These are phyloP conservation scores for Glyphotaelius pellucidus DNA, from an alignment of 2,888 invertebrate species.

Conservation along the genomic window DNA sequence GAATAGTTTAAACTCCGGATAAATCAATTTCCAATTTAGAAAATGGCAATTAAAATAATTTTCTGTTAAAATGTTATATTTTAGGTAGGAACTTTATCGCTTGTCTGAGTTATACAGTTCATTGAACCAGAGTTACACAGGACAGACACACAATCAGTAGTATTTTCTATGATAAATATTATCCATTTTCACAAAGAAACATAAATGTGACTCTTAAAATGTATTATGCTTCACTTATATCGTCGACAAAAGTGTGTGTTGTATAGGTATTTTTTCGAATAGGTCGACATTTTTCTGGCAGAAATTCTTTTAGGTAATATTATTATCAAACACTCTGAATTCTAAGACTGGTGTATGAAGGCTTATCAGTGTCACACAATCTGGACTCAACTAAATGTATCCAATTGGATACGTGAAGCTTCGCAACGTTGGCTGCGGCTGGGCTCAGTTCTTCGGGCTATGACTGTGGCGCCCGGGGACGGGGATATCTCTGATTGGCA, in stretches of 20 bases:
- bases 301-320: background rate
- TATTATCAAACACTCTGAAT: background rate
- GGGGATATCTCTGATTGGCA: background rate
- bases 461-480: background rate
- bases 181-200: too few species aligned
- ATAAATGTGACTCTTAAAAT: too few species aligned
- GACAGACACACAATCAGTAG: too few species aligned
- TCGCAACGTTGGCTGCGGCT: background rate
- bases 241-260: background rate
- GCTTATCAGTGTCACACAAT: slow-evolving; percentile 21
- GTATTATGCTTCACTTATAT: background rate
- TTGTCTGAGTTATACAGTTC: too few species aligned
- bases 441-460: background rate
- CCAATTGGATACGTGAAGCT: slow-evolving; percentile 13
- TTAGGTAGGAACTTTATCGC: too few species aligned
- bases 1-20: too few species aligned
- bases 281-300: too few species aligned
- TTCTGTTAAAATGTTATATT: too few species aligned
- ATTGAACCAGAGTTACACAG: too few species aligned
- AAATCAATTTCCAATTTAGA: too few species aligned
- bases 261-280: background rate
- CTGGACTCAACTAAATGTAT: slow-evolving; percentile 13
- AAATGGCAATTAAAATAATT: too few species aligned
- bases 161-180: too few species aligned
- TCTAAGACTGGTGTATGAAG: slow-evolving; percentile 13